Conservation (phyloP, 2,888 invertebrate species). For the Allolobophora icterica region DNA sequence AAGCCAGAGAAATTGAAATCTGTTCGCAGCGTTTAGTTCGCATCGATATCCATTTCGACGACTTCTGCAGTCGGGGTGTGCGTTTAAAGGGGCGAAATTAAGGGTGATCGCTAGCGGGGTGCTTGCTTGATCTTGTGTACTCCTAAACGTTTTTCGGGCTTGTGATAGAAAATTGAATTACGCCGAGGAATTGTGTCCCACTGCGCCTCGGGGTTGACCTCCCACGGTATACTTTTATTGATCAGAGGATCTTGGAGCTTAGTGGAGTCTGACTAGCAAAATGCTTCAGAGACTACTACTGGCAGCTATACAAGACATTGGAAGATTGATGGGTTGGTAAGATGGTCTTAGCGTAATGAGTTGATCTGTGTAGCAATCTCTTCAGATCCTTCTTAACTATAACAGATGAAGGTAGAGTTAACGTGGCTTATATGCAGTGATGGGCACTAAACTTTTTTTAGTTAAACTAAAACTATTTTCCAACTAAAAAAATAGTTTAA, state of each 20-base stretch:
- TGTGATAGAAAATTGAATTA: constrained; percentile 17
- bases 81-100: neutral
- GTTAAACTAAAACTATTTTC: no score
- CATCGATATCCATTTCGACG: neutral
- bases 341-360: neutral
- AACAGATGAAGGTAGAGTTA: no score
- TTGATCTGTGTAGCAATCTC: neutral
- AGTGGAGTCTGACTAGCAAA: neutral
- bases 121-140: neutral
- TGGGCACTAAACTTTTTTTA: no score
- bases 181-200: neutral
- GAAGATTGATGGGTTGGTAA: neutral
- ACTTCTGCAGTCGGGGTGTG: neutral
- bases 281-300: constrained; percentile 2
- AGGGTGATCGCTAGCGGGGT: neutral
- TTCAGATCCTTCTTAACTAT: neutral
- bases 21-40: neutral
- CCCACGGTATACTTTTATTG: neutral
- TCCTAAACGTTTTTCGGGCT: neutral
- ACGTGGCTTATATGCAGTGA: neutral
- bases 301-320: neutral
- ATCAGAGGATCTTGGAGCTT: neutral
- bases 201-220: neutral
- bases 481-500: no score
- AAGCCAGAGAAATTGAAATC: constrained; percentile 12